Percentiles rank a stretch among this genome's conserved stretches.
phyloP scores from a whole-genome alignment of 1,140 invertebrate species.

The Branchinecta lynchi region DNA sequence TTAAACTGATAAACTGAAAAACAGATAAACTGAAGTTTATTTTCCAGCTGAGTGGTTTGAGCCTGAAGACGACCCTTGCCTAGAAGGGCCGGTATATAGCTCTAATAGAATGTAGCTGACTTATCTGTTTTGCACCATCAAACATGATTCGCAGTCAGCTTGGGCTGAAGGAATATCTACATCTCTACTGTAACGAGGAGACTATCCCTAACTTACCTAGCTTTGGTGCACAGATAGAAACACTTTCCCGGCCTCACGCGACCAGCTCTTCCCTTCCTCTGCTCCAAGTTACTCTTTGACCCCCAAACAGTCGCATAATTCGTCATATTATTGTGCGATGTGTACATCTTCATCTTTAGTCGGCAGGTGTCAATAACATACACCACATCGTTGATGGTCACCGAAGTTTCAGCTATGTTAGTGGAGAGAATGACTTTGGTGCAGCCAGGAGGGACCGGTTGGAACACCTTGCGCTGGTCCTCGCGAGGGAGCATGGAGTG shows the following conservation, averaged over 20 bases:
- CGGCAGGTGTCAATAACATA: slow-evolving; percentile 91
- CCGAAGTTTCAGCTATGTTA: slow-evolving; percentile 84
- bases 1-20: too few relatives aligned
- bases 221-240: slow-evolving; percentile 66
- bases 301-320: slow-evolving; percentile 89
- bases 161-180: too few relatives aligned
- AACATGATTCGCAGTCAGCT: too few relatives aligned
- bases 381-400: slow-evolving; percentile 92
- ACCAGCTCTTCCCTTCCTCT: slow-evolving; percentile 76
- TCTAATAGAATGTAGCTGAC: too few relatives aligned
- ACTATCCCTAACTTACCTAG: slow-evolving; percentile 27
- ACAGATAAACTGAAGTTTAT: too few relatives aligned
- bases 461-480: slow-evolving; percentile 74
- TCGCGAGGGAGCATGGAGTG: slow-evolving; percentile 80
- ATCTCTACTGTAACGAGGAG: too few relatives aligned
- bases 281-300: slow-evolving; percentile 75
- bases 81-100: too few relatives aligned
- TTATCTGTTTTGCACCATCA: too few relatives aligned
- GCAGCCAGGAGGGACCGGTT: slow-evolving; percentile 43
- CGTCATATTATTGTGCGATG: slow-evolving; percentile 88
- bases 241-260: slow-evolving; percentile 71
- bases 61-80: too few relatives aligned
- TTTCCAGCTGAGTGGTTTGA: too few relatives aligned
- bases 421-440: slow-evolving; percentile 66
- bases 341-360: slow-evolving; percentile 87